Evolutionary conservation across 2,797 vertebrate species (phyloP), one percentile per base, ranked within the genome.

Genomic region (Lagorchestes hirsutus): DNA sequence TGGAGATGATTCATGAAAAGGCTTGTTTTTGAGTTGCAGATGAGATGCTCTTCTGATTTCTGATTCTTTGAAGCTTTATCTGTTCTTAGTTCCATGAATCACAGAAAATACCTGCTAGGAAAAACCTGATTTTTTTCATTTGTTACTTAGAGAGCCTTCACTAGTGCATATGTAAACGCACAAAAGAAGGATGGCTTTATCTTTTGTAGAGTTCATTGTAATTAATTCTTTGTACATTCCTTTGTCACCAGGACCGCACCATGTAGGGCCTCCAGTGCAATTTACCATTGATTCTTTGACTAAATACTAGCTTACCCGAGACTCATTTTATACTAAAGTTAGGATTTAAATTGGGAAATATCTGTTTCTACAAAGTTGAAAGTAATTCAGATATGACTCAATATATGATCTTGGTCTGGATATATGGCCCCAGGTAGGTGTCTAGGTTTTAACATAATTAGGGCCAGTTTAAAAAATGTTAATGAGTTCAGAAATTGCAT

Each of bases 11-110:
- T 55, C 31, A 0, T 91, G 24, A 74, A 52, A 92, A 91, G 93
- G 55, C 55, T 56, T 90, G 24, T 92, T 93, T 94, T 96, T 96
- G 96, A 93, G 59, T 95, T 97, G 95, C 95, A 82, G 10, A 82
- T 82, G 46, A 96, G 90, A 90, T 93, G 87, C 18, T 92, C n/a
- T 40, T 90, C 91, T 96, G 92, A 2, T 16, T 92, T 93, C 9
- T 14, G 46, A 1, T 90, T 28, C 22, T 62, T 95, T 91, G n/a
- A 82, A 82, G 67, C 18, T 92, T 96, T 95, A 14, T 56, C 14
- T 96, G 27, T 9, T 90, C 50, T 93, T 40, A 74, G 18, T 74
- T 62, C 8, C 57, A 90, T 82, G 90, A 9, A n/a, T 95, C 56
- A 96, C 93, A 93, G 96, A 93, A 93, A 92, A 94, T 5, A 93